Evolutionary conservation across 2,113 vertebrate species (phyloP), one percentile per base, ranked within the genome.

Genomic region (Ictalurus punctatus): DNA sequence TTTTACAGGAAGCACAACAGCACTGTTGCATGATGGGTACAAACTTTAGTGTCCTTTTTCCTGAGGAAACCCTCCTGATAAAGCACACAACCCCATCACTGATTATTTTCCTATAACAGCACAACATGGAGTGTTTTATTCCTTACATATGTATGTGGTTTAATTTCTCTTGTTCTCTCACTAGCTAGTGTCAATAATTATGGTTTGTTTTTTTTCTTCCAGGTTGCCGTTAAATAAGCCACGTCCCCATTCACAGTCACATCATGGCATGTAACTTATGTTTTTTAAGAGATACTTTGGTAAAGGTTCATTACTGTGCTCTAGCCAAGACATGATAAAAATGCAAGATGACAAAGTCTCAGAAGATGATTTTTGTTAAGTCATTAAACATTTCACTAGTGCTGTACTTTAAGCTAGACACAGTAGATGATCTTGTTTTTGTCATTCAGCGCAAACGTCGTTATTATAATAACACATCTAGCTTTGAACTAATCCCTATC

Each of bases 401-500:
- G 73, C 23, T 44, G 23, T 44, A 19, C 13, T 56, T 56, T 56
- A 21, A 21, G 34, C 54, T 58, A 27, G 81, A 89, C 78, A 21
- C 65, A 40, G 54, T 40, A 25, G n/a, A 76, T 3, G 30, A 88
- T 65, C 69, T 89, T 69, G 71, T 87, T 76, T 89, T 85, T 54
- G 65, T 79, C 58, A 84, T 86, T 61, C 63, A 61, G 84, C 83
- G 83, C 65, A 56, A 89, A 59, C 61, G 82, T 87, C 37, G 16
- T 52, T 59, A 34, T 91, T 92, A 92, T 90, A 83, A 88, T 90
- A 93, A 89, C 92, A 93, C 91, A 94, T 95, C 93, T 90, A 92
- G 89, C 93, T 93, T 92, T 91, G 63, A 92, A 94, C 93, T 96
- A 95, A 96, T 95, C 90, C 91, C 92, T 92, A 89, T 93, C 93